Evolutionary conservation across 2,888 invertebrate genomes (phyloP), one percentile per base, ranked within the genome.

Genomic region (Agonum fuliginosum): DNA sequence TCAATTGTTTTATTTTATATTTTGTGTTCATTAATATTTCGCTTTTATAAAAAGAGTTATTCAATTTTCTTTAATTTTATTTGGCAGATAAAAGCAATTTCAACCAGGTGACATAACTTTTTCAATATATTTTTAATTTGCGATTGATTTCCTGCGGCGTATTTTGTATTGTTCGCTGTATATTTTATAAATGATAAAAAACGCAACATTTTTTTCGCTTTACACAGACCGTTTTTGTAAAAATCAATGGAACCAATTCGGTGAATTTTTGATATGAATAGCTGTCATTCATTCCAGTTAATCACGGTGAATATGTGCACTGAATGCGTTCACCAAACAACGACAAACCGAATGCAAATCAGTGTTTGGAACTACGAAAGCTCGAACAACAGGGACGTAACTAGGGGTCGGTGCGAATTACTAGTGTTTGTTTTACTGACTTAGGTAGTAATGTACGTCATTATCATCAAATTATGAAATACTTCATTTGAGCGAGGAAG

Each of bases 261-360:
- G 27, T n/a, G 58, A 62, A 62, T 62, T 62, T 62, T 62, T 62
- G 27, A 62, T 62, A 62, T 62, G 58, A 62, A 62, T 62, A 17
- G 58, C 58, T 62, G 58, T 62, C 58, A 62, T 62, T 62, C 30
- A 62, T 30, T 62, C 30, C 30, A 62, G 58, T 30, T 30, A 62
- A 62, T 62, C 27, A 62, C 58, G 17, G 14, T 30, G 58, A 30
- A 62, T 62, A 27, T 54, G 54, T 62, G 58, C 58, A 62, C 14
- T 62, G 58, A 62, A 30, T 62, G 58, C 58, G 58, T 14, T 14
- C 10, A 30, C n/a, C 58, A 62, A 62, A 62, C 58, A 27, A 37
- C 30, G 58, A 62, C 58, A 62, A 62, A 10, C 17, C 58, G 58
- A 62, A 62, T 62, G 58, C 58, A 62, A 62, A 62, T 62, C 58